phyloP scores from a whole-genome alignment of 2,113 vertebrate genomes.

The Ailuropoda melanoleuca region DNA sequence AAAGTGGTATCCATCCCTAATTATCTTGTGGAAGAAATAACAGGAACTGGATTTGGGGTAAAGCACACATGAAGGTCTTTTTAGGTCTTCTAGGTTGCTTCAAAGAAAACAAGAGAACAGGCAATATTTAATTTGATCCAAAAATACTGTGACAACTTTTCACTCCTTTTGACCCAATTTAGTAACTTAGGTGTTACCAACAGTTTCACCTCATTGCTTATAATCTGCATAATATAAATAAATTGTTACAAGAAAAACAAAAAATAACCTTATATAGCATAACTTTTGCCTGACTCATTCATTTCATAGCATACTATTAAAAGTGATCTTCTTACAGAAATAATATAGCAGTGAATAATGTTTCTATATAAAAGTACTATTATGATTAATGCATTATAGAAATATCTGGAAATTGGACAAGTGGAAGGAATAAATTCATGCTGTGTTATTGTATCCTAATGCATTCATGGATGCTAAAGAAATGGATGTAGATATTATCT shows the following conservation, averaged over 20 bases:
- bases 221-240: constrained; percentile 71
- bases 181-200: constrained; percentile 8
- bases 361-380: neutral
- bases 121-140: constrained; percentile 60
- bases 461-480: neutral
- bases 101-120: neutral
- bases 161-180: constrained; percentile 25
- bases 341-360: neutral
- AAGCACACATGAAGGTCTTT: neutral
- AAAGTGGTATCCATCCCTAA: constrained; percentile 44
- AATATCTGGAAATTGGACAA: neutral
- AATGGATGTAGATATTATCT: neutral
- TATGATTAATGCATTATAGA: neutral
- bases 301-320: constrained; percentile 48
- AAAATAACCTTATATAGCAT: constrained; percentile 44
- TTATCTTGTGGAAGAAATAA: constrained; percentile 58
- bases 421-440: neutral
- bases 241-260: neutral
- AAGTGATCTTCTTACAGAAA: constrained; percentile 21
- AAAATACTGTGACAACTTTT: constrained; percentile 61
- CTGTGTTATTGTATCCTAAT: neutral
- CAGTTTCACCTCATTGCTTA: constrained; percentile 59
- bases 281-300: constrained; percentile 56
- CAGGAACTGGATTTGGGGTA: neutral
- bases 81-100: constrained; percentile 46